phyloP scores from a whole-genome alignment of 30 jellyfish, hydroid and myxozoan species.

The Nemopilema nomurai region DNA sequence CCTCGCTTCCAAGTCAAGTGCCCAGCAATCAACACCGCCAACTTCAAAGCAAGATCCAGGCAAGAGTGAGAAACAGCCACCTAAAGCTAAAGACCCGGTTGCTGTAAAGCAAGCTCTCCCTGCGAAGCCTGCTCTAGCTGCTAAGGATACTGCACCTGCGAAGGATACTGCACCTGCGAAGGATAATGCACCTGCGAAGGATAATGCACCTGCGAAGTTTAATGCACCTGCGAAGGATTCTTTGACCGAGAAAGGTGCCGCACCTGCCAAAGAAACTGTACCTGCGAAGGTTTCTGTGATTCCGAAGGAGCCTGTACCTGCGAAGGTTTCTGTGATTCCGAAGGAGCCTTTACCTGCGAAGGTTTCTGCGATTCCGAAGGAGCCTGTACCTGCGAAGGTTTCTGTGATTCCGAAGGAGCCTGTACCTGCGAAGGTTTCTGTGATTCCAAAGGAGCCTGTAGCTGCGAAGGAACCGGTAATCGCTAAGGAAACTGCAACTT shows the following conservation, averaged over 20 bases:
- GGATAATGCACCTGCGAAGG: not conserved
- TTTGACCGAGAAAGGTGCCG: not conserved
- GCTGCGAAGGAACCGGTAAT: not conserved
- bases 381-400: not conserved
- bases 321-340: not conserved
- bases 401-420: not conserved
- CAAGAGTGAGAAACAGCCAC: not conserved
- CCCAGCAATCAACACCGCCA: constrained; percentile 22
- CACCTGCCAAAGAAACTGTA: not conserved
- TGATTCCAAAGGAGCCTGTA: not conserved
- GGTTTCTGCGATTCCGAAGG: not conserved
- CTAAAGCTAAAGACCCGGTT: not conserved
- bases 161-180: not conserved
- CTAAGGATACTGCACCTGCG: not conserved
- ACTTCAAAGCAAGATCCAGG: not conserved
- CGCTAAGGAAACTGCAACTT: not conserved
- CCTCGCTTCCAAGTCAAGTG: constrained; percentile 56
- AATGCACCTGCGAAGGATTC: not conserved
- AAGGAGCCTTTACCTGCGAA: not conserved
- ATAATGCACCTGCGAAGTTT: not conserved
- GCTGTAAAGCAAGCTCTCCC: not conserved
- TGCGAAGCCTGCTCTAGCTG: not conserved
- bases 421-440: too few relatives aligned
- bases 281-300: not conserved
- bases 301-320: not conserved